Evolutionary conservation across 2,888 invertebrate genomes (phyloP), one percentile per base, ranked within the genome.

Genomic region (Phaedon cochleariae): DNA sequence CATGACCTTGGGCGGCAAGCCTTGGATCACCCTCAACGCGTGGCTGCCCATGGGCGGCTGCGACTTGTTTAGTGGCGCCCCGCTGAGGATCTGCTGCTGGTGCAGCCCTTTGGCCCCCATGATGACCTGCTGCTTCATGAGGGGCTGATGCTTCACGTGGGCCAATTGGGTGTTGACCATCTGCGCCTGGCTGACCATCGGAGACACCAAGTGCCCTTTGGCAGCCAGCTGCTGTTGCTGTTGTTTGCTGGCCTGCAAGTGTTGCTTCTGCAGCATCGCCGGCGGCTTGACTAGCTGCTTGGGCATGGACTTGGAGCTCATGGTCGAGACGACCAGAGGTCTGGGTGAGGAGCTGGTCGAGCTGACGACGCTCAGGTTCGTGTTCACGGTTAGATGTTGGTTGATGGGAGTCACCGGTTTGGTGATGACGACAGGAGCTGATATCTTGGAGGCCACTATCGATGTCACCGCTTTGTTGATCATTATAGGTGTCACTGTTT

Each of bases 1-100:
- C 83, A 86, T 84, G 37, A 82, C 79, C 37, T 83, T 83, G 1
- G 75, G 74, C 26, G 72, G 68, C n/a, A 80, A 85, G 87, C 85
- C 66, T 15, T 90, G 90, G 59, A 90, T 86, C 18, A 88, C 67
- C 65, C 76, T 65, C 49, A 69, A 67, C 48, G 69, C 59, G 12
- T 65, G 58, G 12, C 57, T 74, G 45, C 65, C 73, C 52, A 76
- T 59, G 7, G 79, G 77, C 9, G 77, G 76, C 26, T 26, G 3
- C 26, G n/a, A n/a, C n/a, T n/a, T n/a, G 80, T 87, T 89, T 5
- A 87, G 85, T 12, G 88, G 85, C 15, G 86, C 86, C 20, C 85
- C 84, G 7, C 85, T 85, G 3, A 85, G 81, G 31, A 88, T 81
- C 53, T 86, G 84, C 31, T 85, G 84, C n/a, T 84, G 85, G 9